Conservation (phyloP, 2,888 invertebrate genomes). For the Ectemnius cavifrons region DNA sequence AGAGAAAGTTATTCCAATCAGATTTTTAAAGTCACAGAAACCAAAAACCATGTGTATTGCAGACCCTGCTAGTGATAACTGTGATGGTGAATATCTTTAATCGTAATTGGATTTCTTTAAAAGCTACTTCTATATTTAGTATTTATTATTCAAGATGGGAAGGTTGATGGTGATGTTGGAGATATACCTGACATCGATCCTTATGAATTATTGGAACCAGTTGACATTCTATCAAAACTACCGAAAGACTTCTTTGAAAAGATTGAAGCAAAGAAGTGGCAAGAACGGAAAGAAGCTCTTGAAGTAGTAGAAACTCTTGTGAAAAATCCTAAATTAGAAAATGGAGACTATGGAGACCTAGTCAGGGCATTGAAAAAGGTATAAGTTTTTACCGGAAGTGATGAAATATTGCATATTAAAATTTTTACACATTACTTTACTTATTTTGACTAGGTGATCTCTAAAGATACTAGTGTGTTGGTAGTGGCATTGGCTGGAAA, state of each 20-base stretch:
- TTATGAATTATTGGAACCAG: slow-evolving; percentile 93
- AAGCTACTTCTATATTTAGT: slow-evolving; percentile 11
- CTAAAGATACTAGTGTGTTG: slow-evolving; percentile 97
- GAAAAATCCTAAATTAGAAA: slow-evolving; percentile 91
- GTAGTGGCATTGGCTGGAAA: slow-evolving; percentile 93
- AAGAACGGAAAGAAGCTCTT: slow-evolving; percentile 94
- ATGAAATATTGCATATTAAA: neutral
- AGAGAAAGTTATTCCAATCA: slow-evolving; percentile 84
- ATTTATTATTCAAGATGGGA: slow-evolving; percentile 74
- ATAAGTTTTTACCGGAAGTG: slow-evolving; percentile 28
- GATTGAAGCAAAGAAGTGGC: slow-evolving; percentile 97
- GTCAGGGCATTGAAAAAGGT: slow-evolving; percentile 93
- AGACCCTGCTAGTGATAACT: slow-evolving; percentile 79
- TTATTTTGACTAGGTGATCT: slow-evolving; percentile 83
- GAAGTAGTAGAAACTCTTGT: slow-evolving; percentile 89
- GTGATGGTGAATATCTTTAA: slow-evolving; percentile 73
- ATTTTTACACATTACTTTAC: neutral
- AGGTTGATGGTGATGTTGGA: slow-evolving; percentile 82
- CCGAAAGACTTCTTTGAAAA: slow-evolving; percentile 98
- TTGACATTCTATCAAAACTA: slow-evolving; percentile 94
- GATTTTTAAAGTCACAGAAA: slow-evolving; percentile 91
- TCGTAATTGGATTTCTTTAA: slow-evolving; percentile 13
- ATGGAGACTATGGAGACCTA: slow-evolving; percentile 95
- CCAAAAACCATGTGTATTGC: slow-evolving; percentile 82
- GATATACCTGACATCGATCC: slow-evolving; percentile 87